Base-by-base conservation (phyloP, 2,888 invertebrate genomes). In the Hirtodrosophila alboralis region DNA sequence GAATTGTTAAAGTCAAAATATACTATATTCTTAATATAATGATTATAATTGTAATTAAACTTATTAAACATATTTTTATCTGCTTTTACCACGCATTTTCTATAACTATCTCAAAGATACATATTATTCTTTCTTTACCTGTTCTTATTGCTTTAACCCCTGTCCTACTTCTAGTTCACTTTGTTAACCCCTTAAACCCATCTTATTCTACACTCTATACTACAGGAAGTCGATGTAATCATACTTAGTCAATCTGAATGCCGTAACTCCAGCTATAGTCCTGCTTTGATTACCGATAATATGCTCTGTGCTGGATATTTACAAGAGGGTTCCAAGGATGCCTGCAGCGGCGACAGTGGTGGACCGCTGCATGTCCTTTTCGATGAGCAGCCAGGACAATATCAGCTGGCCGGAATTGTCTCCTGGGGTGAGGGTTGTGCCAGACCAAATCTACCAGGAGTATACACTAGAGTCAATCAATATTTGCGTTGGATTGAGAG, bases 171-270 rank as follows among this genome's bases (percentile, higher is more conserved):
- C n/a, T n/a, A n/a, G n/a, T 21, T 21, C 5, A 3, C 18, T 21
- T 34, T 40, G n/a, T n/a, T n/a, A 30, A 40, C 8, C 26, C 43
- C 6, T 26, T 13, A 18, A 5, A 10, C 10, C 30, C n/a, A 6
- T 10, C 5, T 36, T 31, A 13, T 18, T 27, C 1, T 8, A 3
- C 2, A 16, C n/a, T 27, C 37, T 49, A 12, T 13, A 9, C 40
- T 8, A 26, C 44, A 75, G 95, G 1, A 91, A 70, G 58, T 88
- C 51, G 54, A 70, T 13, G 68, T 64, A 1, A 3, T 77, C 21
- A 40, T 85, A 16, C 45, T 88, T 28, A 60, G 70, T 7, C 80
- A 81, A 16, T 1, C 27, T 0, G 70, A 51, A 0, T 81, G 80
- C 10, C 67, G 68, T 8, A 44, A 28, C 16, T 59, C 75, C 3